These are phyloP conservation scores for Strix uralensis DNA, from an alignment of 2,113 vertebrate genomes.

Conservation along the genomic window DNA sequence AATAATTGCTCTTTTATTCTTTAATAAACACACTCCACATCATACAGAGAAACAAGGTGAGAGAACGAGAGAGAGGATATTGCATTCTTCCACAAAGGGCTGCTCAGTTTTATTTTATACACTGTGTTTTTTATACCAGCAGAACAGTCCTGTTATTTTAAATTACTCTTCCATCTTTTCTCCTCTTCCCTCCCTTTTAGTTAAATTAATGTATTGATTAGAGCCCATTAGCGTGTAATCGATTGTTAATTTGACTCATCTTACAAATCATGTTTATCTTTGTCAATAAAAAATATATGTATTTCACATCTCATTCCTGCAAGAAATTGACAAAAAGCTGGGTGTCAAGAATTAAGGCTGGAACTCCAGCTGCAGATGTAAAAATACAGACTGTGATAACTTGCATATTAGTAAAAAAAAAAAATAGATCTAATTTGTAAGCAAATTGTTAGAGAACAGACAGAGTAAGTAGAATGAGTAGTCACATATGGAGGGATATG, in stretches of 20 bases:
- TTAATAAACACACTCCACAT: constrained; percentile 38
- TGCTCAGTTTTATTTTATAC: not conserved
- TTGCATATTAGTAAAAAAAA: not conserved
- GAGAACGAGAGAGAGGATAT: not conserved
- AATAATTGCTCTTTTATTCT: constrained; percentile 38
- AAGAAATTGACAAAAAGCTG: constrained; percentile 30
- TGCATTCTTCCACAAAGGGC: constrained; percentile 10
- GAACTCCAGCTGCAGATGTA: not conserved
- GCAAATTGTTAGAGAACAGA: not conserved
- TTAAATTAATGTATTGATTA: constrained; percentile 76
- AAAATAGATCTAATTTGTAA: not conserved
- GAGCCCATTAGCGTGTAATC: constrained; percentile 73
- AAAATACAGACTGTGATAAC: not conserved
- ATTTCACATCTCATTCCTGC: constrained; percentile 42
- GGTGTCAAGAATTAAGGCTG: not conserved
- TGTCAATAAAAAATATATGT: constrained; percentile 60
- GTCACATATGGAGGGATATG: not conserved
- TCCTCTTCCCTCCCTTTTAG: constrained; percentile 54
- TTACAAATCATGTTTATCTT: constrained; percentile 77
- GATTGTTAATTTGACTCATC: constrained; percentile 78
- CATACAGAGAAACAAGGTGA: constrained; percentile 17
- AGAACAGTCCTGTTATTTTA: constrained; percentile 31
- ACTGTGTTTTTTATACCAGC: not conserved
- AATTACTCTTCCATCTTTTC: constrained; percentile 25
- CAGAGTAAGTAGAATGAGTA: not conserved